Conservation (phyloP, 2,113 vertebrate genomes). For the Leptocoma aspasia region DNA sequence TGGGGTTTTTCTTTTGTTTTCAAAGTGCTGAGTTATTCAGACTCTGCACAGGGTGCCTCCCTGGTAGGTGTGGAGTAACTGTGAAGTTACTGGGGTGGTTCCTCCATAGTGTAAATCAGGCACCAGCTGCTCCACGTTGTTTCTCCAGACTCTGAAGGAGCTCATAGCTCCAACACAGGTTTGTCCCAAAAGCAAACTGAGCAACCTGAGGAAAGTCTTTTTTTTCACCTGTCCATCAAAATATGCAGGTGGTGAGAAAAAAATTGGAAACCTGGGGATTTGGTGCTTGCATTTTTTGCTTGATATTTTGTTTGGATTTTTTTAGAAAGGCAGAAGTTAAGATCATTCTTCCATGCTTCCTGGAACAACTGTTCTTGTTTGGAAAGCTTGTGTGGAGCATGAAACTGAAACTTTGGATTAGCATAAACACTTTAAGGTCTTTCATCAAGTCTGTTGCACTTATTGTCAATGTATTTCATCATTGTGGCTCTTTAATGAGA, state of each 20-base stretch:
- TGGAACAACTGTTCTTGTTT: neutral
- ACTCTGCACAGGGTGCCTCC: neutral
- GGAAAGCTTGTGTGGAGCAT: neutral
- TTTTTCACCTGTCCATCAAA: neutral
- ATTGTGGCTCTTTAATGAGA: neutral
- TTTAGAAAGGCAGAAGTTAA: neutral
- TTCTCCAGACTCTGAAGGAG: neutral
- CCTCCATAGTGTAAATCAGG: neutral
- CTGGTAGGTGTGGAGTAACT: neutral
- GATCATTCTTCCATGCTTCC: neutral
- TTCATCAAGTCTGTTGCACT: neutral
- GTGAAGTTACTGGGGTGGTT: neutral
- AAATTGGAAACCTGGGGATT: neutral
- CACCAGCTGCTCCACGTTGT: accelerated
- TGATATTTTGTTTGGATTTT: neutral
- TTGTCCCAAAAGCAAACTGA: neutral
- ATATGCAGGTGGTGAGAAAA: neutral
- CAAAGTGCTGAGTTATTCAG: neutral
- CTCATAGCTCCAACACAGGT: accelerated
- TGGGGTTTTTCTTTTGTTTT: neutral
- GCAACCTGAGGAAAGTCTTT: neutral
- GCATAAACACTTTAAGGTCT: neutral
- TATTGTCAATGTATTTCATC: neutral
- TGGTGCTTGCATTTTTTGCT: neutral
- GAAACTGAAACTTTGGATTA: neutral